Percentiles rank a stretch among this genome's conserved stretches.
Conservation (phyloP, 2,888 invertebrate species). For the Lathronympha strigana region DNA sequence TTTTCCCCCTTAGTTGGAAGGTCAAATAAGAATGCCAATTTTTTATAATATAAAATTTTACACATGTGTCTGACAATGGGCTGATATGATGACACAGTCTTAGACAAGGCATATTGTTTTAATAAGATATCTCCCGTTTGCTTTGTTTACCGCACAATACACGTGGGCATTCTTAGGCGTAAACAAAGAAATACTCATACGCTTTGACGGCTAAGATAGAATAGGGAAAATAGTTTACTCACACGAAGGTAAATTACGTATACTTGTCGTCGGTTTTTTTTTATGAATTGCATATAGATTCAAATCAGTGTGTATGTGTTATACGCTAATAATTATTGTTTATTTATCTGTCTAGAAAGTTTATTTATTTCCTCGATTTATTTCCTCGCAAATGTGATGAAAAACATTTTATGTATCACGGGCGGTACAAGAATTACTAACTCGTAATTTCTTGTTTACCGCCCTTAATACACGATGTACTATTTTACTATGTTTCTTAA, state of each 20-base stretch:
- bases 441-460: too few species aligned
- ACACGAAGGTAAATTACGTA: neutral
- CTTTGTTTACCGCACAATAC: slow-evolving; percentile 21
- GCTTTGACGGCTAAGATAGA: neutral
- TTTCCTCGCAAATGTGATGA: too few species aligned
- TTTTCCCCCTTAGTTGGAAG: too few species aligned
- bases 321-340: too few species aligned
- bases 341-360: too few species aligned
- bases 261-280: neutral
- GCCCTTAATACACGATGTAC: too few species aligned
- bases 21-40: too few species aligned
- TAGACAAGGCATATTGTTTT: neutral
- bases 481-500: too few species aligned
- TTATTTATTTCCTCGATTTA: too few species aligned
- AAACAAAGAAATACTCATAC: slow-evolving; percentile 27
- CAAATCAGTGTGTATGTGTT: too few species aligned
- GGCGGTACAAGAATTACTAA: too few species aligned
- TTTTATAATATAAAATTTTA: neutral
- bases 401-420: too few species aligned
- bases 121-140: slow-evolving; percentile 8
- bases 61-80: neutral
- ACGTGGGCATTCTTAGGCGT: slow-evolving; percentile 14
- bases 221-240: slow-evolving; percentile 8
- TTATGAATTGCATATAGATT: neutral
- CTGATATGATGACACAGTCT: slow-evolving; percentile 1